Evolutionary conservation across 1,140 invertebrate species (phyloP), one percentile per base, ranked within the genome.

Genomic region (Drosophila elegans): DNA sequence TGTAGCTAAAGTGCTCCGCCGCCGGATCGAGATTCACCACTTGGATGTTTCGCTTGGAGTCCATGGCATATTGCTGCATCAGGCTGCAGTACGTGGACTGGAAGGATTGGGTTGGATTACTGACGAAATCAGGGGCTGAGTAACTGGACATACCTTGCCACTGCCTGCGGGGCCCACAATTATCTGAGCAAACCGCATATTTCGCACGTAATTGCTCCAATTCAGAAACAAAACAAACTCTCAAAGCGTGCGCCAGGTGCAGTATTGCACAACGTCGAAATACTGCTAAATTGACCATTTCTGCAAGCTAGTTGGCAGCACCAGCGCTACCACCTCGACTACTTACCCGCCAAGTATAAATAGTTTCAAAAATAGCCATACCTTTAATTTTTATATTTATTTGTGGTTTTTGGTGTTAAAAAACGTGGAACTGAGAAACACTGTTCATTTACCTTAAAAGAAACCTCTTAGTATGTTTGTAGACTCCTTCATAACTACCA

Each of bases 21-120:
- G 98, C 99, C 42, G 99, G 99, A 94, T 99, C 99, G 41, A 99
- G 94, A 94, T 99, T 99, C 0, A 99, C 96, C 7, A 99, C 95
- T 72, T 98, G 95, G 25, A 99, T 94, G 2, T 94, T 93, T 84
- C 98, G 94, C 66, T 95, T 95, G 4, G 95, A 92, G 73, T 95
- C 95, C 68, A 95, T 94, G 52, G 95, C 97, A 93, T 99, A 97
- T 92, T 96, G 96, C 67, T 97, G 96, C 90, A 99, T 95, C 10
- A 95, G 95, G 48, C 95, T 95, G 92, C 99, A 99, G 91, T 99
- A 99, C 1, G 98, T 99, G 0, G 98, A 99, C 97, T 96, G 72
- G 34, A 16, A 59, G 16, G 6, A 21, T 21, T 42, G n/a, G 9
- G 9, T 32, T 5, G 25, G 6, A 13, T 12, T 32, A 27, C 9